phyloP scores from a whole-genome alignment of 2,113 vertebrate species.

The Ginglymostoma cirratum region DNA sequence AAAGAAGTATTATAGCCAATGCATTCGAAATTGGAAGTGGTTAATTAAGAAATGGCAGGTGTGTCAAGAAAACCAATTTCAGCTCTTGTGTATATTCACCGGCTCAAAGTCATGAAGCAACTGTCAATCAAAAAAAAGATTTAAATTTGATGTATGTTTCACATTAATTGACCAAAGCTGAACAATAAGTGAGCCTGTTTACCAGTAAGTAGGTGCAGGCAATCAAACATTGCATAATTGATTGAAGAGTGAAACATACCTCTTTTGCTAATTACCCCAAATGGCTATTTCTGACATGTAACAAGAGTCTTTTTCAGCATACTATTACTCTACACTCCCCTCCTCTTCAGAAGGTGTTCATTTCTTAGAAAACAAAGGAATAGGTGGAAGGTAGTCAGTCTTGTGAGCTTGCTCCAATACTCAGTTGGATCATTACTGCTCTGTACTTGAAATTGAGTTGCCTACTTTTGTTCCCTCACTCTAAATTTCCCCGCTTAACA shows the following conservation, averaged over 20 bases:
- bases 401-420: not conserved
- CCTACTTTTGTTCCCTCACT: not conserved
- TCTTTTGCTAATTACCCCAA: not conserved
- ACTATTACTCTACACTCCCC: not conserved
- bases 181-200: not conserved
- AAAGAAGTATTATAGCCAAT: not conserved
- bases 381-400: not conserved
- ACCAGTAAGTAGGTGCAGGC: not conserved
- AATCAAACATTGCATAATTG: not conserved
- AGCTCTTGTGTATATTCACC: not conserved
- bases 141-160: conserved; percentile 8
- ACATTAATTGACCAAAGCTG: not conserved
- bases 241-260: not conserved
- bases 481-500: not conserved
- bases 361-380: not conserved
- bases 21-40: not conserved
- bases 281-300: not conserved
- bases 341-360: not conserved
- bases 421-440: not conserved
- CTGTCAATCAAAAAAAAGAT: conserved; percentile 13
- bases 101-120: not conserved
- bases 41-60: not conserved
- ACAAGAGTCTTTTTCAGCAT: not conserved
- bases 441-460: not conserved
- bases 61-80: not conserved